These are phyloP conservation scores for Centroberyx gerrardi DNA, from an alignment of 2,797 vertebrate genomes.

Conservation along the genomic window DNA sequence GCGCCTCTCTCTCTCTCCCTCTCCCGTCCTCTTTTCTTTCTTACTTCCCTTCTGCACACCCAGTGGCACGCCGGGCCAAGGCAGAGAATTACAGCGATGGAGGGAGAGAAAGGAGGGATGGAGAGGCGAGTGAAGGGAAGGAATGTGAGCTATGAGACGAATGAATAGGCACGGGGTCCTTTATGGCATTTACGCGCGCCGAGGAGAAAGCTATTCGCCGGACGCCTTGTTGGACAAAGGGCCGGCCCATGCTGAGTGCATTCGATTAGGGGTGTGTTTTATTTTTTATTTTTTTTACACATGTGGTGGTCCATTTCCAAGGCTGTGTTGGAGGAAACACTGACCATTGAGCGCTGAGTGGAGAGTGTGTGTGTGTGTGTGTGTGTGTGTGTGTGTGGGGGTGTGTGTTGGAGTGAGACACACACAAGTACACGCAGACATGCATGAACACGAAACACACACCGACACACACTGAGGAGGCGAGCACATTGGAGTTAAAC, in stretches of 20 bases:
- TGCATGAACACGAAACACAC: not conserved
- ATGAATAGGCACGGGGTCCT: conserved; percentile 62
- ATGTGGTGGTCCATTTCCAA: too few relatives aligned
- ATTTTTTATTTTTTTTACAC: not conserved
- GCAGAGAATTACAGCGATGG: conserved; percentile 44
- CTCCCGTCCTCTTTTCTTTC: conserved; percentile 21
- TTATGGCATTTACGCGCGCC: conserved; percentile 58
- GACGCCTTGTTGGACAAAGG: conserved; percentile 70
- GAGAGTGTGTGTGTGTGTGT: not conserved
- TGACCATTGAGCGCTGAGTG: conserved; percentile 10
- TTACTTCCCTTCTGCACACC: conserved; percentile 22
- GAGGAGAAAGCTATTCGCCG: conserved; percentile 59
- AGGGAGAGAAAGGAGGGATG: conserved; percentile 39
- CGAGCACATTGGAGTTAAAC: conserved; percentile 60
- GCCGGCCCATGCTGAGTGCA: conserved; percentile 62
- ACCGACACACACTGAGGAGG: not conserved
- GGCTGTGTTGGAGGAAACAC: not conserved
- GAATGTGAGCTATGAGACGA: conserved; percentile 68
- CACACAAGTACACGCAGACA: not conserved
- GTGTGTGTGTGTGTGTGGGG: conserved; percentile 1
- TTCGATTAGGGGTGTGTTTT: conserved; percentile 65
- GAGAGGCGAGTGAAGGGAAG: conserved; percentile 51
- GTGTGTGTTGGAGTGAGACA: not conserved
- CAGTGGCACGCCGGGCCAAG: conserved; percentile 32
- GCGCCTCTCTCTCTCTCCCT: conserved; percentile 3